Conservation (phyloP, 2,113 vertebrate species). For the Eubucco bourcierii region DNA sequence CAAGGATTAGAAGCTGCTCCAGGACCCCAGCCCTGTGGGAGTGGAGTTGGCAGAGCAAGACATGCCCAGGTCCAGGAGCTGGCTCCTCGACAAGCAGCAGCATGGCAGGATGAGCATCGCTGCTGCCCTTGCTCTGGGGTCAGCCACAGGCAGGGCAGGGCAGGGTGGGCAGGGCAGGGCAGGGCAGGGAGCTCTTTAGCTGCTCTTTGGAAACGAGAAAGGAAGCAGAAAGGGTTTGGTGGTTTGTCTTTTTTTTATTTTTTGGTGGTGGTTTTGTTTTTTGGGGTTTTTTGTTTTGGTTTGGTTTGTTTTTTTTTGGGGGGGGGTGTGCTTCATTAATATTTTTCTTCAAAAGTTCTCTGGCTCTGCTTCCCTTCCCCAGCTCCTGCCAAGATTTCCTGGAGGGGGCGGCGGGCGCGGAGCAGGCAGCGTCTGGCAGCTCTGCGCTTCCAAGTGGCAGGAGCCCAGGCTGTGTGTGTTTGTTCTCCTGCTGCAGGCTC, state of each 20-base stretch:
- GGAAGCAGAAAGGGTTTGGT: background rate
- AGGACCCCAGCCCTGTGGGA: background rate
- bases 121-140: rapidly evolving
- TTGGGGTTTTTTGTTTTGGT: too few relatives aligned
- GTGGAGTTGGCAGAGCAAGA: background rate
- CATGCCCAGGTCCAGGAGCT: background rate
- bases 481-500: conserved; percentile 58
- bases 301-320: too few relatives aligned
- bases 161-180: too few relatives aligned
- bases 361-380: conserved; percentile 26
- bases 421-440: conserved; percentile 68
- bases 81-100: background rate
- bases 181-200: background rate
- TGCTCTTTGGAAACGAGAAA: background rate
- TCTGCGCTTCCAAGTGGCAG: conserved; percentile 67
- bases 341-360: conserved; percentile 68
- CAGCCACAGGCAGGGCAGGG: background rate
- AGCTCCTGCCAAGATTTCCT: conserved; percentile 54
- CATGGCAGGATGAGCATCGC: background rate
- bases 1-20: background rate
- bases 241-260: too few relatives aligned
- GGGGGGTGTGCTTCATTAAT: conserved; percentile 65
- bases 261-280: too few relatives aligned
- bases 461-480: conserved; percentile 10
- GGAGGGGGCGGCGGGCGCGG: conserved; percentile 42